A percentile compares a stretch with the other conserved stretches of the same genome.
phyloP scores from a whole-genome alignment of 2,888 invertebrate species.

The Xanthostigma xanthostigma region DNA sequence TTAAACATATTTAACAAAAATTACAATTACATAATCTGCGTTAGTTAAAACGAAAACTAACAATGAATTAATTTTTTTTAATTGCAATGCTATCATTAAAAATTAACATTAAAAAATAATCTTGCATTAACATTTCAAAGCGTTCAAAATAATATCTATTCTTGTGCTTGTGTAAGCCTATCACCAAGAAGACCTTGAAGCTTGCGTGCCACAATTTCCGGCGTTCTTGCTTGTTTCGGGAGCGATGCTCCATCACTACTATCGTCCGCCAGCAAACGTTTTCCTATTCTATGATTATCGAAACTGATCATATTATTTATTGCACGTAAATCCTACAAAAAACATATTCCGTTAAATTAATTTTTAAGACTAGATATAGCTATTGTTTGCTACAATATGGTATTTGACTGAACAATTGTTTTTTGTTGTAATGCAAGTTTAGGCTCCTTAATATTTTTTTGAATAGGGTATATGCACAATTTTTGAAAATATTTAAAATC shows the following conservation, averaged over 20 bases:
- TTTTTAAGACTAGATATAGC: no score
- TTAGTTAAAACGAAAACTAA: no score
- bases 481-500: no score
- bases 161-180: constrained; percentile 31
- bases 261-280: neutral
- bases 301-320: constrained; percentile 4
- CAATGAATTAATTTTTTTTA: no score
- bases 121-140: neutral
- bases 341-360: neutral
- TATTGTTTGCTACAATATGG: no score
- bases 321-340: constrained; percentile 4
- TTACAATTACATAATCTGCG: neutral
- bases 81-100: no score
- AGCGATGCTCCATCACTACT: neutral
- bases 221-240: neutral
- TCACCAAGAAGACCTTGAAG: constrained; percentile 45
- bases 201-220: constrained; percentile 32
- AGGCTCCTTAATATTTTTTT: no score
- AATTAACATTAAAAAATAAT: neutral
- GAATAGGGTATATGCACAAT: no score
- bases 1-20: neutral
- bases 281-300: neutral
- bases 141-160: constrained; percentile 12
- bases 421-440: no score
- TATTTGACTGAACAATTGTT: no score